These are phyloP conservation scores for Mythimna impura DNA, from an alignment of 2,888 invertebrate species.

Conservation along the genomic window DNA sequence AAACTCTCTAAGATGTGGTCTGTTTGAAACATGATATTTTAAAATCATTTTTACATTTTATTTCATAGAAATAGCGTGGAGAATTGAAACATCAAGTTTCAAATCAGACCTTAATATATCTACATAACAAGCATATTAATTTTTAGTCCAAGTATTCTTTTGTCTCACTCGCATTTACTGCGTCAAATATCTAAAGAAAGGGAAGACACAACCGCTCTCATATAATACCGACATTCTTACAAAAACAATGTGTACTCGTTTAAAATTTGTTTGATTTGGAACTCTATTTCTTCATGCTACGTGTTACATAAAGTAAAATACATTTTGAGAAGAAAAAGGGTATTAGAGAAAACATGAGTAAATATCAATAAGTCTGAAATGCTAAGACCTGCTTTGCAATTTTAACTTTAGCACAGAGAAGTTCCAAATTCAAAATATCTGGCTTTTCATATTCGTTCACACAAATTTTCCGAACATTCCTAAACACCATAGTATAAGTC, in stretches of 20 bases:
- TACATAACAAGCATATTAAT: conserved; percentile 28
- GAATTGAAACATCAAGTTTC: conserved; percentile 7
- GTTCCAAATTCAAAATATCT: conserved; percentile 31
- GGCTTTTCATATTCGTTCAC: conserved; percentile 18
- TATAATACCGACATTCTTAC: conserved; percentile 11
- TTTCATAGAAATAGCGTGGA: background rate
- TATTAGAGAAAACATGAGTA: background rate
- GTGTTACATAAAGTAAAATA: background rate
- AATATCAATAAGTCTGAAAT: conserved; percentile 1
- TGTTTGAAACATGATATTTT: conserved; percentile 12
- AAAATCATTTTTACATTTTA: background rate
- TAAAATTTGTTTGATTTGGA: conserved; percentile 25
- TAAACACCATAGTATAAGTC: conserved; percentile 33
- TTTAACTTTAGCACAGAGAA: conserved; percentile 19
- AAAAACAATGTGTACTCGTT: conserved; percentile 11
- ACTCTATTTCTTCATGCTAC: conserved; percentile 12
- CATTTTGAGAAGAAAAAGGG: background rate
- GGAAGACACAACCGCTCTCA: conserved; percentile 22
- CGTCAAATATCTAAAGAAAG: conserved; percentile 13
- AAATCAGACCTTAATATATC: conserved; percentile 13
- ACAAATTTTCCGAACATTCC: conserved; percentile 28
- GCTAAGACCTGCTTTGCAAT: conserved; percentile 15
- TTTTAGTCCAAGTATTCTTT: conserved; percentile 19
- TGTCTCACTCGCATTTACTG: conserved; percentile 21
- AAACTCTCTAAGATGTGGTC: conserved; percentile 7